These are phyloP conservation scores for Anguilla megastoma DNA, from an alignment of 2,797 vertebrate species.

Conservation along the genomic window DNA sequence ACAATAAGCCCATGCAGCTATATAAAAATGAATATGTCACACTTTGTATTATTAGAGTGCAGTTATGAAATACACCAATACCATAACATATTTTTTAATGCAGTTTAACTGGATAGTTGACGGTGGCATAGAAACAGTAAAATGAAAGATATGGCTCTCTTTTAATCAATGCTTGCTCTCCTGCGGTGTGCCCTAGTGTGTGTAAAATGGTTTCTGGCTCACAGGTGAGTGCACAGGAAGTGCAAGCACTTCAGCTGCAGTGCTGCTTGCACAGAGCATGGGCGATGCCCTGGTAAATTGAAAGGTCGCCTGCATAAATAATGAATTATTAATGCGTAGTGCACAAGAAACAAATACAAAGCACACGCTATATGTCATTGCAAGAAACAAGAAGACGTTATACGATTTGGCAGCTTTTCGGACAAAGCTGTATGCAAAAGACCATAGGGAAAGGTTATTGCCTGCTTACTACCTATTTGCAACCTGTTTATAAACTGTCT, in stretches of 20 bases:
- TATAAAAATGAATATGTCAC: no score
- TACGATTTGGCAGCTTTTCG: background rate
- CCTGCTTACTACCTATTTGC: background rate
- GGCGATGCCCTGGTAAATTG: no score
- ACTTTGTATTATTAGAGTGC: no score
- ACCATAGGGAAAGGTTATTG: background rate
- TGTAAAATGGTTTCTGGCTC: no score
- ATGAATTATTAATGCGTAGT: background rate
- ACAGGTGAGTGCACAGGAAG: no score
- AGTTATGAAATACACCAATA: no score
- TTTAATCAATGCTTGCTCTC: background rate
- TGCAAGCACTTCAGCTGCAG: no score
- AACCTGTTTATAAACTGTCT: background rate
- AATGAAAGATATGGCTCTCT: slow-evolving; percentile 28
- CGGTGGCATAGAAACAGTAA: background rate
- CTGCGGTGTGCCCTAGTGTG: background rate
- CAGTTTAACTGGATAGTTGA: no score
- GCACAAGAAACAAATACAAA: background rate
- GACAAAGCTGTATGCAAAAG: background rate
- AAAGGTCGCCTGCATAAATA: no score
- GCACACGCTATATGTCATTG: background rate
- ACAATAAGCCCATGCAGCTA: no score
- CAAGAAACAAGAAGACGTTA: background rate
- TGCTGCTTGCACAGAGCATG: no score
- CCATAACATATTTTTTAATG: no score